phyloP scores from a whole-genome alignment of 2,888 invertebrate species.

The Buathra laborator region DNA sequence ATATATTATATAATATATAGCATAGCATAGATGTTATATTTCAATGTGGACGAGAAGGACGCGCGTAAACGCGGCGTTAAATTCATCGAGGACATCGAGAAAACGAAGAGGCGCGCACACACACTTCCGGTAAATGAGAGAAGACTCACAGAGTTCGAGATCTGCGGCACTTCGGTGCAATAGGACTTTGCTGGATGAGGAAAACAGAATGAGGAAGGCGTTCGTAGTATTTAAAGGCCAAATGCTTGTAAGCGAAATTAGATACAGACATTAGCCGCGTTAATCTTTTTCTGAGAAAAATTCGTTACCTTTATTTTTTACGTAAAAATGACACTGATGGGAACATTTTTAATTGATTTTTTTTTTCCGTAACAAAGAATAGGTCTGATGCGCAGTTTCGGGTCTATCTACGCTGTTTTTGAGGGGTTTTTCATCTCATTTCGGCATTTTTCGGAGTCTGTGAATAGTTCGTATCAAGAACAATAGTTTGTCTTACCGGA shows the following conservation, averaged over 20 bases:
- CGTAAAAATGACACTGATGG: no score
- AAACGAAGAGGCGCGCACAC: constrained; percentile 4
- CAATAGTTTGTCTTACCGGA: no score
- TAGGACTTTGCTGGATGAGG: background rate
- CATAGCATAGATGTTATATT: background rate
- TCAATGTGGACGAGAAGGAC: constrained; percentile 7
- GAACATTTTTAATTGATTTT: no score
- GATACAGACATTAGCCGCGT: background rate
- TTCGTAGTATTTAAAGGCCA: background rate
- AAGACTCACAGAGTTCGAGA: background rate
- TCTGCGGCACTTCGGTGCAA: background rate
- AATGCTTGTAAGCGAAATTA: background rate
- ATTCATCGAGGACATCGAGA: constrained; percentile 12
- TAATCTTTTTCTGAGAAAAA: background rate
- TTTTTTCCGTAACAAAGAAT: no score
- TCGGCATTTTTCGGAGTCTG: no score
- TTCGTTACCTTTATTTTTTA: no score
- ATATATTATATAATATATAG: background rate
- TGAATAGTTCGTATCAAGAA: no score
- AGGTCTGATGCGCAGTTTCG: no score
- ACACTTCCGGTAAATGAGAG: constrained; percentile 21
- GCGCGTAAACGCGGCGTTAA: constrained; percentile 34
- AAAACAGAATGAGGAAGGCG: background rate
- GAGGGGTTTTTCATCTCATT: no score
- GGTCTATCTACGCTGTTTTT: no score